A percentile compares a stretch with the other conserved stretches of the same genome.
Conservation (phyloP, 1,140 invertebrate species). For the Drosophila pallidifrons region DNA sequence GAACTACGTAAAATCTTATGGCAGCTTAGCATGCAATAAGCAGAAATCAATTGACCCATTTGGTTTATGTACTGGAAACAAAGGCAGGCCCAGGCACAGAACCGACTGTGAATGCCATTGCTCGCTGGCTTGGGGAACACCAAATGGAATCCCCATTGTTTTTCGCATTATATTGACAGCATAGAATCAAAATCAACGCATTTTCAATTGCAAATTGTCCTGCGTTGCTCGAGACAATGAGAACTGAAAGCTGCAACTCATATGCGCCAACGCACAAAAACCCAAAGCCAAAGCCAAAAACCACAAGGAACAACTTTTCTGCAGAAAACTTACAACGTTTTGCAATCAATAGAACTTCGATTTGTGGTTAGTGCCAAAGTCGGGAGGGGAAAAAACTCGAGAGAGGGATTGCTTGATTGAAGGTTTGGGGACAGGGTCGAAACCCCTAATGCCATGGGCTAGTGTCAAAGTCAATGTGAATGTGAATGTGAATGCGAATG, state of each 20-base stretch:
- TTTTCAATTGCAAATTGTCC: constrained; percentile 45
- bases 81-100: constrained; percentile 31
- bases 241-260: constrained; percentile 68
- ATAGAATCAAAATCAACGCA: constrained; percentile 62
- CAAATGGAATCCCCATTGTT: constrained; percentile 50
- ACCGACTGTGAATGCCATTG: constrained; percentile 35
- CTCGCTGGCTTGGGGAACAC: background rate
- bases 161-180: constrained; percentile 66
- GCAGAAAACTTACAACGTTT: constrained; percentile 68
- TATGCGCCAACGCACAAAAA: constrained; percentile 57
- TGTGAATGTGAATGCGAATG: constrained; percentile 44
- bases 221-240: constrained; percentile 19
- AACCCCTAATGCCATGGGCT: constrained; percentile 23
- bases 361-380: constrained; percentile 18
- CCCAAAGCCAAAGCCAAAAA: constrained; percentile 8
- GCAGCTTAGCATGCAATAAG: constrained; percentile 76
- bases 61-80: constrained; percentile 74
- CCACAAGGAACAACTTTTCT: constrained; percentile 51
- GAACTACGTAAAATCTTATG: constrained; percentile 66
- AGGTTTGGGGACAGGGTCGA: constrained; percentile 9
- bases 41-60: constrained; percentile 79
- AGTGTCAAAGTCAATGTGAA: constrained; percentile 72
- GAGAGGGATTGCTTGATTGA: background rate
- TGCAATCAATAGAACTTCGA: constrained; percentile 66
- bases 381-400: background rate